Evolutionary conservation across 2,113 vertebrate genomes (phyloP).

Genomic region (Gavia stellata): DNA sequence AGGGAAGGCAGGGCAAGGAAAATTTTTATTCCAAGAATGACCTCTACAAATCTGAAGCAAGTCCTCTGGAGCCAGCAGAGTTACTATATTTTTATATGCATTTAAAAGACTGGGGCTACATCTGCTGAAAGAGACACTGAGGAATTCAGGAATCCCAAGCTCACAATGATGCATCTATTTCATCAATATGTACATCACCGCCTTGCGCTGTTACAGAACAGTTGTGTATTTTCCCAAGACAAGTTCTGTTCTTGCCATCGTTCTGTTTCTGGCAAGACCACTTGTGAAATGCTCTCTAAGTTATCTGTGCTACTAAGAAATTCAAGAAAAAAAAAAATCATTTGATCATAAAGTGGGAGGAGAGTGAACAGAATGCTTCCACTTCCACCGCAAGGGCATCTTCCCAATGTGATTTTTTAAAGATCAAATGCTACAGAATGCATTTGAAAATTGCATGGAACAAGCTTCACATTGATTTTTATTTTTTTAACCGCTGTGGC

Average conservation of each 20-base stretch:
- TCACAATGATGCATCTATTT: neutral
- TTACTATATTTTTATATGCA: neutral
- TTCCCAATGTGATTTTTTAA: neutral
- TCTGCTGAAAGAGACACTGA: neutral
- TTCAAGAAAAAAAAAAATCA: neutral
- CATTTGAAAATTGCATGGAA: neutral
- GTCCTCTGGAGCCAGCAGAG: neutral
- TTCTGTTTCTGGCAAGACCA: neutral
- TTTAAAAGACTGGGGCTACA: neutral
- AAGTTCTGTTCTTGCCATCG: neutral
- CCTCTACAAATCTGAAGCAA: neutral
- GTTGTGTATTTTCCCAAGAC: neutral
- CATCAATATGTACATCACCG: neutral
- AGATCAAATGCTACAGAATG: neutral
- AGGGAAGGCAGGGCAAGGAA: neutral
- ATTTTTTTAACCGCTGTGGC: neutral
- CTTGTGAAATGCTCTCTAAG: neutral
- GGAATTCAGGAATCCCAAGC: neutral
- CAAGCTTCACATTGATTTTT: neutral
- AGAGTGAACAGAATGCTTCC: neutral
- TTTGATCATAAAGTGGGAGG: neutral
- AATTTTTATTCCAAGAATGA: neutral
- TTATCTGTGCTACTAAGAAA: neutral
- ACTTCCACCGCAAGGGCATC: neutral
- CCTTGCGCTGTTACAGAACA: neutral